phyloP scores from a whole-genome alignment of 1,140 invertebrate species.

The Atta colombica region DNA sequence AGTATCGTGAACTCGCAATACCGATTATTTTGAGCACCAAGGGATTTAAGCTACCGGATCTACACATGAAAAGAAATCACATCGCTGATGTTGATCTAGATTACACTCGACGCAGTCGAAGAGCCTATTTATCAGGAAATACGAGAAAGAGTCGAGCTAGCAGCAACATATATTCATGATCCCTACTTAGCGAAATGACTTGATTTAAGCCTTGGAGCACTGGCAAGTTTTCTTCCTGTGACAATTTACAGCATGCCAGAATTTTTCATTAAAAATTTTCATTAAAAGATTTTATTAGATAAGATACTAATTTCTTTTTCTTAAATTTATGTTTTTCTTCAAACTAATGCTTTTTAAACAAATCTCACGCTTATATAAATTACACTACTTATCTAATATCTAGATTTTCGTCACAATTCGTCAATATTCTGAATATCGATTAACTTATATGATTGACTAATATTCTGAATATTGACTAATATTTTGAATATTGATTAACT shows the following conservation, averaged over 20 bases:
- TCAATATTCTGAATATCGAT: slow-evolving; percentile 30
- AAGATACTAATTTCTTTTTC: background rate
- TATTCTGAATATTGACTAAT: no score
- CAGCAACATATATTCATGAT: slow-evolving; percentile 5
- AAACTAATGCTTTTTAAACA: background rate
- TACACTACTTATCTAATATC: background rate
- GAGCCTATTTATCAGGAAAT: slow-evolving; percentile 13
- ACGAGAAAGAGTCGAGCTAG: background rate
- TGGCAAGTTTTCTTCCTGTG: background rate
- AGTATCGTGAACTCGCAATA: background rate
- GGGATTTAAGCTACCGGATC: background rate
- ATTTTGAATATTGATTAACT: background rate
- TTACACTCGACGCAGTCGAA: slow-evolving; percentile 9
- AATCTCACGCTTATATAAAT: background rate
- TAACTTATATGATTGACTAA: slow-evolving; percentile 7
- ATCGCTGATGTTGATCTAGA: slow-evolving; percentile 34
- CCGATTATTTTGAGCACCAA: background rate
- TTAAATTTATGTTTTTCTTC: background rate
- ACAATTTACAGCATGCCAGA: background rate
- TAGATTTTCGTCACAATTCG: background rate
- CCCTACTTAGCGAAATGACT: slow-evolving; percentile 29
- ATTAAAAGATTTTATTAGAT: background rate
- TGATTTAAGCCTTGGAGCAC: background rate
- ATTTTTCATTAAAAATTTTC: background rate
- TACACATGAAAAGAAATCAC: slow-evolving; percentile 3